Evolutionary conservation across 2,797 vertebrate species (phyloP), one percentile per base, ranked within the genome.

Genomic region (Clarias fuscus): DNA sequence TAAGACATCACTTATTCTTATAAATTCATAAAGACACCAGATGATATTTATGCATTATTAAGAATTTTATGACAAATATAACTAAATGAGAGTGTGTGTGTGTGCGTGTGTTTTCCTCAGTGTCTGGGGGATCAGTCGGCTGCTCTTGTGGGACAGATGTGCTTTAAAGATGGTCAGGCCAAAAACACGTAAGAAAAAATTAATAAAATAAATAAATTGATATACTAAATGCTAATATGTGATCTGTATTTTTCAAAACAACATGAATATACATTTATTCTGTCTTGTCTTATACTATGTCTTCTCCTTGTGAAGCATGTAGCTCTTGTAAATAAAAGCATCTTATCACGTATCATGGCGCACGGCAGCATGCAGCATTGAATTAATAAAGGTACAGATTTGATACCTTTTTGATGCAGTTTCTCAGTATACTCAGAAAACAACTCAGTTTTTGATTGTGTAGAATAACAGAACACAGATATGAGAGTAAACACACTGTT

Each of bases 81-180:
- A 17, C 17, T 30, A 1, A 8, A 30, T 10, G n/a, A 20, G 37
- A 37, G 37, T 4, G 37, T 37, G 37, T 43, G 43, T 43, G 48
- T 58, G 24, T 62, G 14, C 58, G 48, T 43, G 18, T 80, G 71
- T 75, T 5, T 48, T 53, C 73, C 64, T 61, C 33, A 99, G 98
- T 99, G 98, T 93, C 95, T 99, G 37, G 98, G 98, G 71, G 98
- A 99, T 92, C 98, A 99, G 90, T 98, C 97, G 17, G 98, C 98
- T 88, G 98, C 98, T 5, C 95, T 99, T 18, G 98, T 99, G 65
- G 98, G 98, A 88, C 98, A 99, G 93, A 98, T 99, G 98, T 99
- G 98, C 91, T 98, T 99, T 85, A 94, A 95, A 91, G 96, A 98
- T 33, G 98, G 98, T 14, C 97, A 98, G 86, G 97, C 98, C 37